Percentiles rank a stretch among this genome's conserved stretches.
These are phyloP conservation scores for Phymorhynchus buccinoides DNA, from an alignment of 1,140 invertebrate genomes.

Conservation along the genomic window DNA sequence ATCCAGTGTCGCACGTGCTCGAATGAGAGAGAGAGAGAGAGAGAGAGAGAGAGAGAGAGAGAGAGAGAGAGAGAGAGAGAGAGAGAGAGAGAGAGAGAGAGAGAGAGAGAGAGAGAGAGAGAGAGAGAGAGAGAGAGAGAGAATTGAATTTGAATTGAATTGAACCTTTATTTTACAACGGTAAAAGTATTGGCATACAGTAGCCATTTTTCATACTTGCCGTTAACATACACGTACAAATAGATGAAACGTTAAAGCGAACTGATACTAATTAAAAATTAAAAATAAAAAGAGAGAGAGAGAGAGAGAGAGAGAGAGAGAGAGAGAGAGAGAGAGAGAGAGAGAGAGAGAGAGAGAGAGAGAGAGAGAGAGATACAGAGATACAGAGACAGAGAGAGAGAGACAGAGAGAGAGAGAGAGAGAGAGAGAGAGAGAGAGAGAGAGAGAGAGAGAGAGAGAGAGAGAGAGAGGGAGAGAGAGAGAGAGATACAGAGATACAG, in stretches of 20 bases:
- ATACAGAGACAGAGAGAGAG: not conserved
- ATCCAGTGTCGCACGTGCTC: too few species aligned
- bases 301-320: not conserved
- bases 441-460: not conserved
- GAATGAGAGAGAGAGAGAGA: not conserved
- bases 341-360: not conserved
- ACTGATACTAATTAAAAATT: too few species aligned
- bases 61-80: not conserved
- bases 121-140: not conserved
- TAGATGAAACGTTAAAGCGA: too few species aligned
- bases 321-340: not conserved
- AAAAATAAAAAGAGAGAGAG: not conserved
- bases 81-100: not conserved
- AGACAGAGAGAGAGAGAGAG: not conserved
- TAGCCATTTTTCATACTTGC: too few species aligned
- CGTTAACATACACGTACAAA: too few species aligned
- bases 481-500: too few species aligned
- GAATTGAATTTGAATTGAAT: too few species aligned
- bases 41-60: slow-evolving; percentile 3
- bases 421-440: not conserved
- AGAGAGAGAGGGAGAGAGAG: too few species aligned
- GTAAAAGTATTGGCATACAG: too few species aligned
- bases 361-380: too few species aligned
- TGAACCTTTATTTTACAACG: too few species aligned
- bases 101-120: slow-evolving; percentile 2